phyloP scores from a whole-genome alignment of 2,113 vertebrate species.

The Uria aalge region DNA sequence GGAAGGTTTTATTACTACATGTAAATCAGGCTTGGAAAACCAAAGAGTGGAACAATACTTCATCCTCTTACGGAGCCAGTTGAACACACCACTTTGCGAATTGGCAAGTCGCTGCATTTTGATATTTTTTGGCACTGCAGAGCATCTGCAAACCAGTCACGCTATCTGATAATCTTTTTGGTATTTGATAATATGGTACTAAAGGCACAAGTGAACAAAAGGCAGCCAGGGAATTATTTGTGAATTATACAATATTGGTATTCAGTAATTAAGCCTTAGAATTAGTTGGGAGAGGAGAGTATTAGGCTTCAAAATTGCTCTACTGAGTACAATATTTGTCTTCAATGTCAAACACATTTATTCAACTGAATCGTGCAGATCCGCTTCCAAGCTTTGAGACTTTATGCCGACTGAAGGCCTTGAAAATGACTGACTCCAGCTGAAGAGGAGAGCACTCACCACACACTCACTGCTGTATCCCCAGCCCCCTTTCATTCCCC shows the following conservation, averaged over 20 bases:
- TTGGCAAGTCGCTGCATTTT: neutral
- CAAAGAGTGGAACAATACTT: neutral
- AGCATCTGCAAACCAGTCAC: neutral
- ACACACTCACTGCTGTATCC: neutral
- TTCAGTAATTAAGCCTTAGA: slow-evolving; percentile 62
- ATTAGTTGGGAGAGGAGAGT: slow-evolving; percentile 49
- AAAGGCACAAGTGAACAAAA: slow-evolving; percentile 51
- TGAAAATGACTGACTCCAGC: slow-evolving; percentile 23
- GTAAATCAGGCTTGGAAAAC: slow-evolving; percentile 18
- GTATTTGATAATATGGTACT: neutral
- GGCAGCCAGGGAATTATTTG: slow-evolving; percentile 60
- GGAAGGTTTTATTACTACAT: slow-evolving; percentile 3
- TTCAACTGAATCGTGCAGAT: slow-evolving; percentile 46
- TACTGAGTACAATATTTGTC: slow-evolving; percentile 60
- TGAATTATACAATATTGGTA: slow-evolving; percentile 54
- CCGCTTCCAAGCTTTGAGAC: slow-evolving; percentile 19
- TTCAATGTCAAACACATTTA: slow-evolving; percentile 62
- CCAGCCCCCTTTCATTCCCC: neutral
- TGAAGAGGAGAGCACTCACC: neutral
- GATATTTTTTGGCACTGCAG: neutral
- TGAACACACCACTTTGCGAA: neutral
- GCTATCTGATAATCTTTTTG: slow-evolving; percentile 9
- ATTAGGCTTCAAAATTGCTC: slow-evolving; percentile 61
- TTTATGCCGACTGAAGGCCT: slow-evolving; percentile 9
- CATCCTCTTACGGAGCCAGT: neutral